These are phyloP conservation scores for Turritopsis rubra DNA, from an alignment of 30 jellyfish, hydroid and myxozoan species.

Conservation along the genomic window DNA sequence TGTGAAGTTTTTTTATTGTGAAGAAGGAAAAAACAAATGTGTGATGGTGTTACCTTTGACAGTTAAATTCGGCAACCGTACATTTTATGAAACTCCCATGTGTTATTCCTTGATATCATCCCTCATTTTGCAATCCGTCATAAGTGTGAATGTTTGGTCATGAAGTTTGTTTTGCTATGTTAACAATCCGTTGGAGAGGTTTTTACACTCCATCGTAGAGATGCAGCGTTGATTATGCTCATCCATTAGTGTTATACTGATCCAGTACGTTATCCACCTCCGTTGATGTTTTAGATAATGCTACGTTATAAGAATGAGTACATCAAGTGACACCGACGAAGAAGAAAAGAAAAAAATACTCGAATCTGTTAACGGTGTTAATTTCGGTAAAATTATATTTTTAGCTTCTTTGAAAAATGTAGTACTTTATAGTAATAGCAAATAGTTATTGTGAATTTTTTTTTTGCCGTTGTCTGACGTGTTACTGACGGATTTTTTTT, in stretches of 20 bases:
- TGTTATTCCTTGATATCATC: too few species aligned
- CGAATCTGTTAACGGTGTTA: conserved; percentile 22
- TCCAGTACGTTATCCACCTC: not conserved
- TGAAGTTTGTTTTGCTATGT: not conserved
- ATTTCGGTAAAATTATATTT: not conserved
- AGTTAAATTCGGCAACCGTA: too few species aligned
- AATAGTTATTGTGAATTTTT: too few species aligned
- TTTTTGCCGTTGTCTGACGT: too few species aligned
- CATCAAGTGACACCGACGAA: conserved; percentile 25
- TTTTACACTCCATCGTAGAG: not conserved
- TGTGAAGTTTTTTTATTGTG: not conserved
- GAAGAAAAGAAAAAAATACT: conserved; percentile 13
- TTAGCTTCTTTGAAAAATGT: too few species aligned
- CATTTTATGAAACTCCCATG: too few species aligned
- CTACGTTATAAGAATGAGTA: not conserved
- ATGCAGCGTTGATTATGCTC: not conserved
- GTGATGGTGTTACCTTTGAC: too few species aligned
- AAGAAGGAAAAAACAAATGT: not conserved
- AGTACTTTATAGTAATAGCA: too few species aligned
- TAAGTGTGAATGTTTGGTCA: too few species aligned
- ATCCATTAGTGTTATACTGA: not conserved
- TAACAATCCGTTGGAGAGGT: too few species aligned
- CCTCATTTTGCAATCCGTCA: too few species aligned
- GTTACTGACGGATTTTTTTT: too few species aligned
- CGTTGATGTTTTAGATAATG: not conserved